Conservation (phyloP, 2,797 vertebrate genomes). For the Pseudochirops cupreus region DNA sequence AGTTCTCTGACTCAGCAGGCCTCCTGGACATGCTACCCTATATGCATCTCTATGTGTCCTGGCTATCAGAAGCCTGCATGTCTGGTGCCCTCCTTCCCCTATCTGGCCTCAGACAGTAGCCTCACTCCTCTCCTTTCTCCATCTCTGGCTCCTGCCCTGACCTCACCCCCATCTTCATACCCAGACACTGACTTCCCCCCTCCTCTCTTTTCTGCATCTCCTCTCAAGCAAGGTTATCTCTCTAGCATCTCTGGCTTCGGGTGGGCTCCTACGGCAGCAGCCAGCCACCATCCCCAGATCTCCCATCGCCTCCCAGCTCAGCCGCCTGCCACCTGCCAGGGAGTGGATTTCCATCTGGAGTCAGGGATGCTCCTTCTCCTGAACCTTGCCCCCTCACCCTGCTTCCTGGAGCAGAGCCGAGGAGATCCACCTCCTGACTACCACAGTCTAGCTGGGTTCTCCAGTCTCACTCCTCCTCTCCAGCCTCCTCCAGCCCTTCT, state of each 20-base stretch:
- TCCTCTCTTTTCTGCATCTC: background rate
- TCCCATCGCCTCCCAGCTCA: conserved; percentile 65
- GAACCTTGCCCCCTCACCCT: background rate
- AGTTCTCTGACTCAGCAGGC: background rate
- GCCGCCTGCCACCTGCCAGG: conserved; percentile 27
- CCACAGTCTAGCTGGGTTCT: background rate
- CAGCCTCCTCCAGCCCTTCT: background rate
- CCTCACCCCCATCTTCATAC: background rate
- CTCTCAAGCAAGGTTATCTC: conserved; percentile 82
- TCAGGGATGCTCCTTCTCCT: background rate
- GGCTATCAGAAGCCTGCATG: conserved; percentile 31
- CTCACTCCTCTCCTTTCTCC: background rate
- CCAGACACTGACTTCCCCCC: background rate
- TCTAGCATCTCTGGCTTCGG: conserved; percentile 40
- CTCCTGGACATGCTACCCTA: conserved; percentile 63
- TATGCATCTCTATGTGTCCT: background rate
- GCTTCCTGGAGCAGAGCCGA: background rate
- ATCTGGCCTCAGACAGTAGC: background rate
- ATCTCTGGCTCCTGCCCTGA: background rate
- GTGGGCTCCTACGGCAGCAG: conserved; percentile 61
- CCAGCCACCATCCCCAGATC: conserved; percentile 32
- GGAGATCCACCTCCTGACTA: background rate
- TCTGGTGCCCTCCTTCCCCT: background rate
- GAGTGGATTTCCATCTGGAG: conserved; percentile 40
- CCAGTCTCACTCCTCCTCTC: background rate